phyloP scores from a whole-genome alignment of 2,888 invertebrate genomes.

The Silvanus unidentatus region DNA sequence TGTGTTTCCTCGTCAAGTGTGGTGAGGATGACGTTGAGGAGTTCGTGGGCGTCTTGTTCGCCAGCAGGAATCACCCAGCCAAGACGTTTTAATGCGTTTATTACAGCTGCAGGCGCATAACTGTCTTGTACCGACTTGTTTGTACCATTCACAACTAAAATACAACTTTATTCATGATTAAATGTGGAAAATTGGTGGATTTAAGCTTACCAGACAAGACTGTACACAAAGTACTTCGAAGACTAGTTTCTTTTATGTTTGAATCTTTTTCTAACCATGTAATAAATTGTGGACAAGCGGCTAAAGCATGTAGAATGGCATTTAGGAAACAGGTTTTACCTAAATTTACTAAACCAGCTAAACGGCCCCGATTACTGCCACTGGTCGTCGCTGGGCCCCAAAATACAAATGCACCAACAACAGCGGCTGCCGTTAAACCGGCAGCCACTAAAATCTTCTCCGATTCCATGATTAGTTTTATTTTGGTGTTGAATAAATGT shows the following conservation, averaged over 20 bases:
- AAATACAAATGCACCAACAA: constrained; percentile 76
- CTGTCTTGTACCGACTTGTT: constrained; percentile 61
- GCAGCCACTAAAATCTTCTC: constrained; percentile 74
- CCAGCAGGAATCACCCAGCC: constrained; percentile 86
- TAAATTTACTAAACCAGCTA: constrained; percentile 82
- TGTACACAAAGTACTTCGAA: constrained; percentile 67
- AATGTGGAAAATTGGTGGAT: background rate
- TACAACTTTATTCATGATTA: background rate
- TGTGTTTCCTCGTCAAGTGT: constrained; percentile 83
- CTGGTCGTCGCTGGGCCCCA: constrained; percentile 70
- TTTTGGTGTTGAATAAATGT: too few relatives aligned
- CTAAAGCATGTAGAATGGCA: constrained; percentile 82
- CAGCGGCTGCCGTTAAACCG: constrained; percentile 73
- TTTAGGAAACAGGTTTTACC: constrained; percentile 92
- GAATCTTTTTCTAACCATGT: constrained; percentile 72
- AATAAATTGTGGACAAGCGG: constrained; percentile 78
- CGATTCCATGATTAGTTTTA: constrained; percentile 58
- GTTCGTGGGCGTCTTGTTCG: constrained; percentile 91
- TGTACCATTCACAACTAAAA: constrained; percentile 65
- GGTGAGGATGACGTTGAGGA: constrained; percentile 82
- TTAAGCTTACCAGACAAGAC: constrained; percentile 67
- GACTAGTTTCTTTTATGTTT: constrained; percentile 59
- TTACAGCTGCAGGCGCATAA: constrained; percentile 60
- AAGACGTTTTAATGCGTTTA: constrained; percentile 66
- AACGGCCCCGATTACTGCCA: constrained; percentile 55